Evolutionary conservation across 2,113 vertebrate species (phyloP).

Genomic region (Crotophaga sulcirostris): DNA sequence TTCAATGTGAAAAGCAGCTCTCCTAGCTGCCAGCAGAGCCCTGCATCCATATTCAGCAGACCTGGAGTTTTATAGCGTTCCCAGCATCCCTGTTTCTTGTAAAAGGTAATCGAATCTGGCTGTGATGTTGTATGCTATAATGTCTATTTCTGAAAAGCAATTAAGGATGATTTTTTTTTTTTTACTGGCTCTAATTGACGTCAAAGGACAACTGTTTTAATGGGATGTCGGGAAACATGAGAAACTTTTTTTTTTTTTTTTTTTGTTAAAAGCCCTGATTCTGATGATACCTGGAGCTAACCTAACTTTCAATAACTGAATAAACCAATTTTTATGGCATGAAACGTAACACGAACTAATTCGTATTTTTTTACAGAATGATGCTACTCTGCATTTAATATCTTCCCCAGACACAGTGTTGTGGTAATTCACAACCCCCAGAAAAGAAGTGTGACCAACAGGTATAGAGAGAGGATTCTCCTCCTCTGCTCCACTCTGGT

Average conservation of each 20-base stretch:
- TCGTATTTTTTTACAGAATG: background rate
- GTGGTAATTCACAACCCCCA: background rate
- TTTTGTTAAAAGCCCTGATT: background rate
- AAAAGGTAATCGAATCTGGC: constrained; percentile 27
- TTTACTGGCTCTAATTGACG: constrained; percentile 6
- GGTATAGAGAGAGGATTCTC: too few species aligned
- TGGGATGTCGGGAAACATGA: constrained; percentile 21
- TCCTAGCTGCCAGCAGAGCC: background rate
- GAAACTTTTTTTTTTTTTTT: background rate
- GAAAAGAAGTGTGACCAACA: too few species aligned
- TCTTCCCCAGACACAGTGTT: rapidly evolving
- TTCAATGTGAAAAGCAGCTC: background rate
- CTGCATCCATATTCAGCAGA: constrained; percentile 2
- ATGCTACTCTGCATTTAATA: background rate
- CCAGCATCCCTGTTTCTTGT: constrained; percentile 49
- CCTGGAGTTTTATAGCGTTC: background rate
- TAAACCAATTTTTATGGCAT: background rate
- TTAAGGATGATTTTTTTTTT: constrained; percentile 46
- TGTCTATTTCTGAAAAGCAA: constrained; percentile 46
- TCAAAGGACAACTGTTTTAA: constrained; percentile 24
- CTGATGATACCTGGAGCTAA: background rate
- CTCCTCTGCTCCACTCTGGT: too few species aligned
- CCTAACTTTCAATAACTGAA: background rate
- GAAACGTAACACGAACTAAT: background rate
- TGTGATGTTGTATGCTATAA: background rate